Conservation (phyloP, 2,113 vertebrate genomes). For the Toxotes jaculatrix region DNA sequence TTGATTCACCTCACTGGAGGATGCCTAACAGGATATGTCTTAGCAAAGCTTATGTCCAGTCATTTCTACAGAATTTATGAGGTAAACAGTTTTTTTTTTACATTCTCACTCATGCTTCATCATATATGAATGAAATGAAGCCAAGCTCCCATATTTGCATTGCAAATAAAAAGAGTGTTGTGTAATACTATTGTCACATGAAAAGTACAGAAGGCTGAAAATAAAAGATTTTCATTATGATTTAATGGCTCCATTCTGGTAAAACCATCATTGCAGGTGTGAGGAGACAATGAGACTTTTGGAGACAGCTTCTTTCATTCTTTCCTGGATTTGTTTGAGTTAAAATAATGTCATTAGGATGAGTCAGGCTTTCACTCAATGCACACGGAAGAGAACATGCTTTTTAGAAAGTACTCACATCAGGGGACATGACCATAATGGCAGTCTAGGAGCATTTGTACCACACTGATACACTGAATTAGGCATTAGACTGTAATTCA, state of each 20-base stretch:
- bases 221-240: slow-evolving; percentile 43
- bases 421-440: slow-evolving; percentile 39
- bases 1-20: slow-evolving; percentile 64
- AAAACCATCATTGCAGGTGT: slow-evolving; percentile 26
- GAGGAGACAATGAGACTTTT: slow-evolving; percentile 26
- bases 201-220: slow-evolving; percentile 32
- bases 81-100: slow-evolving; percentile 37
- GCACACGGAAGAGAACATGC: slow-evolving; percentile 31
- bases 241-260: slow-evolving; percentile 37
- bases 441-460: slow-evolving; percentile 43
- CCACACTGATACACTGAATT: slow-evolving; percentile 38
- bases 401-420: slow-evolving; percentile 49
- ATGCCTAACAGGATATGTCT: slow-evolving; percentile 64
- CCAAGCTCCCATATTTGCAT: slow-evolving; percentile 15
- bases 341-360: slow-evolving; percentile 25
- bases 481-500: slow-evolving; percentile 36
- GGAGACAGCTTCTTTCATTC: not conserved
- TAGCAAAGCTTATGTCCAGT: slow-evolving; percentile 57
- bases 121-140: slow-evolving; percentile 24
- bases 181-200: slow-evolving; percentile 35
- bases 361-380: slow-evolving; percentile 9
- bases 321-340: slow-evolving; percentile 23
- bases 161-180: slow-evolving; percentile 45
- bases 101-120: slow-evolving; percentile 16
- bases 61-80: slow-evolving; percentile 52